Evolutionary conservation across 1,140 invertebrate genomes (phyloP).

Genomic region (Bicyclus anynana): DNA sequence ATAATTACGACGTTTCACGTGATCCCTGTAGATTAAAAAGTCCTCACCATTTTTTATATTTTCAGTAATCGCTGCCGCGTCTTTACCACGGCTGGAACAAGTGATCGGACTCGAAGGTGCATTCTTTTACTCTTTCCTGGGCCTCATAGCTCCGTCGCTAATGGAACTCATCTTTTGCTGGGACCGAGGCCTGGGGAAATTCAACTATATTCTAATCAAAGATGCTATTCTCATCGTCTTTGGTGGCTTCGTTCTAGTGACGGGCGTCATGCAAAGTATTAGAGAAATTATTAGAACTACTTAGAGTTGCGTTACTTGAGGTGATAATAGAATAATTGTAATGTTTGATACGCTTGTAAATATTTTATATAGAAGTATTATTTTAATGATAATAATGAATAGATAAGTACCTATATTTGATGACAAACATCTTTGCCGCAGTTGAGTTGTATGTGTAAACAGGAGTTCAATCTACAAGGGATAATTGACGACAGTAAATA

Average conservation of each 20-base stretch:
- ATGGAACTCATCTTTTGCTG: slow-evolving; percentile 87
- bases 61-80: slow-evolving; percentile 86
- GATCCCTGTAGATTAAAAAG: too few relatives aligned
- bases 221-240: slow-evolving; percentile 78
- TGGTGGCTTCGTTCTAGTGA: slow-evolving; percentile 57
- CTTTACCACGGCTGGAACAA: slow-evolving; percentile 88
- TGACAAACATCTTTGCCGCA: too few relatives aligned
- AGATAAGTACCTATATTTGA: too few relatives aligned
- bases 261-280: slow-evolving; percentile 65
- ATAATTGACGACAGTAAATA: too few relatives aligned
- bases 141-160: slow-evolving; percentile 89
- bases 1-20: too few relatives aligned
- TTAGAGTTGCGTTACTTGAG: neutral
- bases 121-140: slow-evolving; percentile 90
- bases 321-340: slow-evolving; percentile 3
- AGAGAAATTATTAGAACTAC: slow-evolving; percentile 55
- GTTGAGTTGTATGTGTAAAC: too few relatives aligned
- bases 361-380: slow-evolving; percentile 1
- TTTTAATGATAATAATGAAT: too few relatives aligned
- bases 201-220: slow-evolving; percentile 83
- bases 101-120: slow-evolving; percentile 94
- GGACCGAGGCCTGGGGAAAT: slow-evolving; percentile 79
- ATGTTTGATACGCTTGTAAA: slow-evolving; percentile 8
- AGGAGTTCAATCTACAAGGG: too few relatives aligned
- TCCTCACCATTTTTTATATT: slow-evolving; percentile 28